Evolutionary conservation across 2,113 vertebrate genomes (phyloP).

Genomic region (Phainopepla nitens): DNA sequence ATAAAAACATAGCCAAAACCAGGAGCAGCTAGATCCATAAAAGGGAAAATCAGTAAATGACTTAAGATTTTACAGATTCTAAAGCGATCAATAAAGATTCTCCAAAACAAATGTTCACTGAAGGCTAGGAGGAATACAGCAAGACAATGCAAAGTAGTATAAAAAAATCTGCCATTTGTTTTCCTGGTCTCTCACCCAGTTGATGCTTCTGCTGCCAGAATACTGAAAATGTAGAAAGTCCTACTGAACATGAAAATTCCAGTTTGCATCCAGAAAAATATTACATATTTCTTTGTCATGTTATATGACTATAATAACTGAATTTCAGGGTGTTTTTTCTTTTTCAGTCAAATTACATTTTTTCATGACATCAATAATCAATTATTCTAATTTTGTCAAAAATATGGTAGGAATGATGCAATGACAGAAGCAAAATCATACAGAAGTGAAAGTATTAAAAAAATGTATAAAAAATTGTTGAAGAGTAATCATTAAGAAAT

Average conservation of each 20-base stretch:
- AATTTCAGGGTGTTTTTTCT: neutral
- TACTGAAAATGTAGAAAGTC: neutral
- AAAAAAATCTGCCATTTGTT: neutral
- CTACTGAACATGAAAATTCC: neutral
- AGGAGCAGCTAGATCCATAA: neutral
- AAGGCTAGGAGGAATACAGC: neutral
- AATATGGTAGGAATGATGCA: neutral
- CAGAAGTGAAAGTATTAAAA: neutral
- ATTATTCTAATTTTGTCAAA: neutral
- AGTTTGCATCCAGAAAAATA: neutral
- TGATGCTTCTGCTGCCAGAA: neutral
- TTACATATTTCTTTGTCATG: neutral
- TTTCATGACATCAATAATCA: neutral
- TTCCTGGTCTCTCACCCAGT: neutral
- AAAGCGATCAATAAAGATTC: neutral
- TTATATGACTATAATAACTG: neutral
- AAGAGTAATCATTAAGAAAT: neutral
- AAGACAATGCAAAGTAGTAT: neutral
- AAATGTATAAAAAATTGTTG: neutral
- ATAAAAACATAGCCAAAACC: neutral
- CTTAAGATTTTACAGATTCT: neutral
- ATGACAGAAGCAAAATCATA: neutral
- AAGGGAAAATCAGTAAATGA: neutral
- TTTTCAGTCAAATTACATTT: neutral
- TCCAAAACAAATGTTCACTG: neutral